phyloP scores from a whole-genome alignment of 2,888 invertebrate genomes.

The Mactromeris polynyma region DNA sequence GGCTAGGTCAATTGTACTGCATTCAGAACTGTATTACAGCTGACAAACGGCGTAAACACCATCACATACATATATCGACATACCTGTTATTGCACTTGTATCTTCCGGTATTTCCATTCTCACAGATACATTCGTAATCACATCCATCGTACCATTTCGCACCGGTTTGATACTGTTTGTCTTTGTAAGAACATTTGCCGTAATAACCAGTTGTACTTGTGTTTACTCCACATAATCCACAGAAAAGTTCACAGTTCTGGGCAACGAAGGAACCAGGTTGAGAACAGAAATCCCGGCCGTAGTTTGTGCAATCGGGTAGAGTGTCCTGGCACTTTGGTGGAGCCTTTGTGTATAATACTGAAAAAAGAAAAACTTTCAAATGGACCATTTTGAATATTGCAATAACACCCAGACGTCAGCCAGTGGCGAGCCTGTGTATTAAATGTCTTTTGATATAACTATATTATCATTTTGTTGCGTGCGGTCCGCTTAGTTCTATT shows the following conservation, averaged over 20 bases:
- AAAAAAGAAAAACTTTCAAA: background rate
- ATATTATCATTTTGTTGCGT: no score
- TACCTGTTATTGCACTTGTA: slow-evolving; percentile 73
- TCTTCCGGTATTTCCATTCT: slow-evolving; percentile 72
- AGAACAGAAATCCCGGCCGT: slow-evolving; percentile 72
- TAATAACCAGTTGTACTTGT: slow-evolving; percentile 61
- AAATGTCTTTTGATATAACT: no score
- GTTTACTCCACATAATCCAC: slow-evolving; percentile 75
- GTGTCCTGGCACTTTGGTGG: slow-evolving; percentile 76
- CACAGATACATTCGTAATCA: slow-evolving; percentile 77
- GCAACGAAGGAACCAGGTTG: slow-evolving; percentile 71
- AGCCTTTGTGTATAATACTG: slow-evolving; percentile 72
- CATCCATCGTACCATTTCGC: slow-evolving; percentile 77
- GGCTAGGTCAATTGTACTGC: no score
- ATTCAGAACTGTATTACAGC: no score
- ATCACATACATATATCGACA: no score
- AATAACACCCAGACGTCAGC: no score
- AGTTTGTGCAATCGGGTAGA: slow-evolving; percentile 73
- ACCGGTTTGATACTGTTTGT: slow-evolving; percentile 68
- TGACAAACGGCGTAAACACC: no score
- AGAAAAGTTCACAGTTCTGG: slow-evolving; percentile 77
- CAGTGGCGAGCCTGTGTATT: no score
- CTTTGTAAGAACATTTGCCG: slow-evolving; percentile 75
- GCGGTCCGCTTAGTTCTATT: no score
- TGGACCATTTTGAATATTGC: no score